Percentiles rank a stretch among this genome's conserved stretches.
Evolutionary conservation across 2,888 invertebrate species (phyloP).

Genomic region (Hyppa rectilinea): DNA sequence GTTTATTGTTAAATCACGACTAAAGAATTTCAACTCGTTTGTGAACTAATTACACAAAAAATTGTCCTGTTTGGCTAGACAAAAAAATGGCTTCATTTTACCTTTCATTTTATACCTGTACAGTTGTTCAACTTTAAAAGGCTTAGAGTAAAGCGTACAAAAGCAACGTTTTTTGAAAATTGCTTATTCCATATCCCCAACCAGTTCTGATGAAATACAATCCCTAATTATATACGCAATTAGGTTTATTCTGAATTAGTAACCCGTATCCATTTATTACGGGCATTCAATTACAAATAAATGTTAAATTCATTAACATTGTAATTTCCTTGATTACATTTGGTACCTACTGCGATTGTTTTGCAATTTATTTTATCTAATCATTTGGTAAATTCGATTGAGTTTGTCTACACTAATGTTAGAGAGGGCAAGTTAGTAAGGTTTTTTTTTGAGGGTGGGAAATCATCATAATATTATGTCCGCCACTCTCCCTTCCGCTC

Average conservation of each 20-base stretch:
- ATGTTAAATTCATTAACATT: constrained; percentile 30
- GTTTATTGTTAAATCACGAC: constrained; percentile 41
- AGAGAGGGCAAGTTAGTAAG: too few relatives aligned
- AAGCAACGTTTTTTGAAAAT: neutral
- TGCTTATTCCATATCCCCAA: constrained; percentile 11
- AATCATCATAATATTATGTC: too few relatives aligned
- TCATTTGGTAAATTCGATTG: constrained; percentile 14
- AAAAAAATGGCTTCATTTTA: neutral
- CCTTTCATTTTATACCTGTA: constrained; percentile 5
- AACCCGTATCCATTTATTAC: constrained; percentile 54
- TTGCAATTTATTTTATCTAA: constrained; percentile 32
- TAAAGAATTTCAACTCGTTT: constrained; percentile 10
- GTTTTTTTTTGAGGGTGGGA: too few relatives aligned
- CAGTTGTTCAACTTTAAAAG: neutral
- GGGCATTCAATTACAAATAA: constrained; percentile 34
- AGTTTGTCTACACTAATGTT: neutral
- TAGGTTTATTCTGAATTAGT: constrained; percentile 56
- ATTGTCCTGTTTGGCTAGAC: constrained; percentile 6
- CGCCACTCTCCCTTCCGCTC: too few relatives aligned
- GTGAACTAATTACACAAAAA: constrained; percentile 16
- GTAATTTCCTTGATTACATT: constrained; percentile 26
- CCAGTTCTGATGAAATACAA: constrained; percentile 5
- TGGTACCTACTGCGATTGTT: neutral
- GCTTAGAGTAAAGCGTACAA: neutral
- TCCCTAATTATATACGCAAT: constrained; percentile 58